These are phyloP conservation scores for Coenonympha arcania DNA, from an alignment of 2,888 invertebrate genomes.

Conservation along the genomic window DNA sequence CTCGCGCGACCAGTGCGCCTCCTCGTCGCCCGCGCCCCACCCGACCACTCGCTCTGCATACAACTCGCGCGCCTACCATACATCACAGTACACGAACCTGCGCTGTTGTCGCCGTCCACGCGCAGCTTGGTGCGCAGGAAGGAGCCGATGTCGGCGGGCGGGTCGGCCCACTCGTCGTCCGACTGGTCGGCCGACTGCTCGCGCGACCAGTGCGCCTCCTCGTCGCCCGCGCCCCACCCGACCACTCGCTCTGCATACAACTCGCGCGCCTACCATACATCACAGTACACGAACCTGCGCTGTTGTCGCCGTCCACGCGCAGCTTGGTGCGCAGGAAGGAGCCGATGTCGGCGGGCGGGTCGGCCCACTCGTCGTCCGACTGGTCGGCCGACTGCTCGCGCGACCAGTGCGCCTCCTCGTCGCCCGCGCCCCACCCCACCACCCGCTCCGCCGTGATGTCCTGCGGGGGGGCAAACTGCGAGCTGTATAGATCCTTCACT, in stretches of 20 bases:
- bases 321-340: constrained; percentile 61
- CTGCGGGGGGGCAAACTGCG: constrained; percentile 31
- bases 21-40: too few relatives aligned
- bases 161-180: constrained; percentile 66
- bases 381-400: constrained; percentile 49
- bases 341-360: constrained; percentile 65
- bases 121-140: constrained; percentile 58
- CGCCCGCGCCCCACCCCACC: constrained; percentile 45
- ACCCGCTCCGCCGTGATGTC: constrained; percentile 62
- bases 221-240: constrained; percentile 41
- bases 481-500: background rate
- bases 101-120: constrained; percentile 62
- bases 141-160: constrained; percentile 65
- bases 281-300: constrained; percentile 54
- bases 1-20: constrained; percentile 39
- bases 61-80: too few relatives aligned
- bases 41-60: too few relatives aligned
- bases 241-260: constrained; percentile 59
- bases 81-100: too few relatives aligned
- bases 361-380: constrained; percentile 64
- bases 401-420: constrained; percentile 33
- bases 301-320: constrained; percentile 59
- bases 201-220: constrained; percentile 36
- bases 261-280: too few relatives aligned
- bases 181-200: constrained; percentile 50